These are phyloP conservation scores for Mylabris phalerata DNA, from an alignment of 1,140 invertebrate genomes.

Conservation along the genomic window DNA sequence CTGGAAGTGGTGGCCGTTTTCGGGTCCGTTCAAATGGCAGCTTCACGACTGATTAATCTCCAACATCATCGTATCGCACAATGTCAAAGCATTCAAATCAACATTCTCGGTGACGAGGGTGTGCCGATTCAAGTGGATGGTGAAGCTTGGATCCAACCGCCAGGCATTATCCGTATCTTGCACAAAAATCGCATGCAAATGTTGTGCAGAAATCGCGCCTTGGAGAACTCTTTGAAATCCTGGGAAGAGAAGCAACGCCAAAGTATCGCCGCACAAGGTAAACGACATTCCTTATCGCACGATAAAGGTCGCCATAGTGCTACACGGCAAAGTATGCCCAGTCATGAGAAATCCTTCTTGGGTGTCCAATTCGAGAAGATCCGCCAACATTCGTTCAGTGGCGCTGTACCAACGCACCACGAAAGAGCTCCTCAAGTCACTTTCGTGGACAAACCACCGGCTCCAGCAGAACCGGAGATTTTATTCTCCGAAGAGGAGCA, in stretches of 20 bases:
- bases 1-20: slow-evolving; percentile 95
- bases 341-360: slow-evolving; percentile 35
- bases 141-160: slow-evolving; percentile 97
- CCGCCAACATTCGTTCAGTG: slow-evolving; percentile 40
- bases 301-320: slow-evolving; percentile 37
- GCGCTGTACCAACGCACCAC: slow-evolving; percentile 27
- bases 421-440: slow-evolving; percentile 31
- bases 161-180: slow-evolving; percentile 89
- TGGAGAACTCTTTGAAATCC: slow-evolving; percentile 81
- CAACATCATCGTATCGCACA: slow-evolving; percentile 96
- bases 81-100: slow-evolving; percentile 91
- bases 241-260: slow-evolving; percentile 93
- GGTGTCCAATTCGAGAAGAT: slow-evolving; percentile 39
- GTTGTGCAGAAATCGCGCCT: slow-evolving; percentile 80
- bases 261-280: slow-evolving; percentile 42
- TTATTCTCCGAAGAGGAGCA: slow-evolving; percentile 67
- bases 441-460: slow-evolving; percentile 33
- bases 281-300: slow-evolving; percentile 35
- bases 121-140: slow-evolving; percentile 93
- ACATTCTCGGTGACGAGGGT: slow-evolving; percentile 82
- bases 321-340: slow-evolving; percentile 39
- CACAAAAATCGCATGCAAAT: slow-evolving; percentile 97
- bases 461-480: slow-evolving; percentile 40
- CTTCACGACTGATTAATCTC: slow-evolving; percentile 86
- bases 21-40: slow-evolving; percentile 94